phyloP scores from a whole-genome alignment of 2,888 invertebrate species.

The Lamellibrachia columna region DNA sequence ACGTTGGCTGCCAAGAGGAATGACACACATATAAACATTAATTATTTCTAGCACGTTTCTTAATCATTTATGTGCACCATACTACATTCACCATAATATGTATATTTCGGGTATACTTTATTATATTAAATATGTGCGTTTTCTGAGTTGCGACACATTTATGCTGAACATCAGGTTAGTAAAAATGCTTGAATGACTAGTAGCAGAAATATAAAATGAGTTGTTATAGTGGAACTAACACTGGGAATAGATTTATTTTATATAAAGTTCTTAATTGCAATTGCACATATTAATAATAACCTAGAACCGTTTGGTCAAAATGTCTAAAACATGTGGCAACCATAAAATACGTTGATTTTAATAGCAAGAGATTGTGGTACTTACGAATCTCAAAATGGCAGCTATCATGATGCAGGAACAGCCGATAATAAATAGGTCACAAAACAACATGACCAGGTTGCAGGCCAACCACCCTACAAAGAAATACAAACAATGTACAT shows the following conservation, averaged over 20 bases:
- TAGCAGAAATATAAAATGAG: too few species aligned
- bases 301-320: too few species aligned
- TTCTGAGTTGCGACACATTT: conserved; percentile 19
- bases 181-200: too few species aligned
- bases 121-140: conserved; percentile 6
- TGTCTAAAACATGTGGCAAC: too few species aligned
- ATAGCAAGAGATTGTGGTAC: conserved; percentile 26
- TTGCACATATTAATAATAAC: too few species aligned
- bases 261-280: too few species aligned
- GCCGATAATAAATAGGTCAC: conserved; percentile 60
- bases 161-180: background rate
- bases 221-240: too few species aligned
- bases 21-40: background rate
- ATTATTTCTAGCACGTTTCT: background rate
- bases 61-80: too few species aligned
- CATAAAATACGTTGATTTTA: background rate
- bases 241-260: too few species aligned
- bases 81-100: background rate
- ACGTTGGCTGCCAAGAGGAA: conserved; percentile 42
- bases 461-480: conserved; percentile 60
- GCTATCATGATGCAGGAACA: conserved; percentile 54
- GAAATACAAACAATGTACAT: conserved; percentile 17
- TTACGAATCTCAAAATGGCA: conserved; percentile 53
- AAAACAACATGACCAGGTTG: conserved; percentile 55
- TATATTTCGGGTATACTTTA: too few species aligned